phyloP scores from a whole-genome alignment of 1,140 invertebrate genomes.

The Drosophila pseudoananassae region DNA sequence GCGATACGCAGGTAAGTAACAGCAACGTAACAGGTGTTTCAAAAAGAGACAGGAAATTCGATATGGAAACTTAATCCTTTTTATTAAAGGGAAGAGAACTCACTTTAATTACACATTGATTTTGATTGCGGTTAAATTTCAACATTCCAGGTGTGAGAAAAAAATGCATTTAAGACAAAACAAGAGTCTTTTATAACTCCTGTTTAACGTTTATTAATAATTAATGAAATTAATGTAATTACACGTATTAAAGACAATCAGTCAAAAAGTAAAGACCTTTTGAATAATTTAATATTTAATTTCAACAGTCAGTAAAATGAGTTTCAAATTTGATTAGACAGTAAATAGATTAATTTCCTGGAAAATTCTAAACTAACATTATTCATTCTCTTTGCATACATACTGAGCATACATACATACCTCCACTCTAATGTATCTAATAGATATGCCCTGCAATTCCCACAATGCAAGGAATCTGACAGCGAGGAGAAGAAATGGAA shows the following conservation, averaged over 20 bases:
- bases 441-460: background rate
- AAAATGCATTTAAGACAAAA: no score
- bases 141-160: background rate
- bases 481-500: slow-evolving; percentile 5
- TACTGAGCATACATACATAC: background rate
- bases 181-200: no score
- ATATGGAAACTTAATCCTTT: slow-evolving; percentile 22
- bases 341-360: background rate
- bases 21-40: slow-evolving; percentile 30
- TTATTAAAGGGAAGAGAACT: background rate
- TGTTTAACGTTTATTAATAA: no score
- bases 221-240: no score
- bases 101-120: slow-evolving; percentile 1
- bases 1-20: slow-evolving; percentile 26
- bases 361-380: background rate
- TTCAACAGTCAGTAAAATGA: no score
- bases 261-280: no score
- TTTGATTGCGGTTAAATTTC: background rate
- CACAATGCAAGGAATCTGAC: slow-evolving; percentile 7
- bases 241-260: no score
- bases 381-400: background rate
- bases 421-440: background rate
- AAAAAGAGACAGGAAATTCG: background rate
- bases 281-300: no score
- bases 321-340: no score